Base-by-base conservation (phyloP, 2,888 invertebrate genomes). In the Cheilosia vulpina region DNA sequence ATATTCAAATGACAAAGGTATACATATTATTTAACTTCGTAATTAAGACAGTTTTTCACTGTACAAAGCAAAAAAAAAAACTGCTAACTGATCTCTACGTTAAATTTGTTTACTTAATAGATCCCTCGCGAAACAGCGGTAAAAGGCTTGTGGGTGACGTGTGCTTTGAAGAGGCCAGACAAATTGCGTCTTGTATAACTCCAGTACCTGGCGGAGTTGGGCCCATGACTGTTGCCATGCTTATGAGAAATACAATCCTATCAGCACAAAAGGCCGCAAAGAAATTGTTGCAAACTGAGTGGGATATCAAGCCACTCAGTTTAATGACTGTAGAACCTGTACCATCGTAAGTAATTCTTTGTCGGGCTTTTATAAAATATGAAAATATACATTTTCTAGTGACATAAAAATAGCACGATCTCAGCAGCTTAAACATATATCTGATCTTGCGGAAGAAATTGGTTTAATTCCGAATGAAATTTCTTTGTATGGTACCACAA, bases 211-310 rank as follows among this genome's bases (percentile, higher is more conserved):
- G 97, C 73, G 99, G 99, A 85, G 99, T 99, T 81, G 99, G 99
- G 0, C 99, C 99, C 17, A 99, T 99, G 98, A 99, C 99, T 0
- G 99, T 98, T 87, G 98, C 98, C 21, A 99, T 99, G 98, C 93
- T 98, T 41, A 97, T 98, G 97, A 95, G 95, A 89, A 99, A 99
- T 93, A 99, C 98, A 0, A 96, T 98, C 43, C 94, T 96, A 87
- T 96, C 98, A 65, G 98, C 98, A 9, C 93, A 94, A 88, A 93
- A 94, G 62, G 93, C 94, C 68, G 94, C 94, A 15, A 93, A 94
- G 31, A 93, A 93, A 31, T 89, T 95, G 24, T 21, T 84, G 0
- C 93, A 93, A 66, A 93, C 93, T n/a, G 90, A 93, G 43, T 98
- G 98, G 98, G 94, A 94, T 50, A 92, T 98, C 21, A 93, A 93